Evolutionary conservation across 2,113 vertebrate genomes (phyloP).

Genomic region (Cephalopholis sonnerati): DNA sequence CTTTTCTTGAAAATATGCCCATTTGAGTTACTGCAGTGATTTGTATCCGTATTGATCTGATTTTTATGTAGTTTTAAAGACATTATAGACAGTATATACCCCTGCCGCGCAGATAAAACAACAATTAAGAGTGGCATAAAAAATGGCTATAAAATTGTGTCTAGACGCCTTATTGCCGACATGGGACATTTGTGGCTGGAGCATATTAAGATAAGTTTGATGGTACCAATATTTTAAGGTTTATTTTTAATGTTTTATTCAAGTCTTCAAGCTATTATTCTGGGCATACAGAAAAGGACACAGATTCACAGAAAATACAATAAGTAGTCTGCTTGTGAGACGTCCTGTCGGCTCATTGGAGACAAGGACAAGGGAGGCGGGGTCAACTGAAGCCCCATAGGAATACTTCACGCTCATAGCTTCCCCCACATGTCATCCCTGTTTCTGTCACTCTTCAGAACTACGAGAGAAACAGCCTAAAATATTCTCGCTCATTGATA

Average conservation of each 20-base stretch:
- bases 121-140: constrained; percentile 60
- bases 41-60: constrained; percentile 38
- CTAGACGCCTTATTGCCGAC: constrained; percentile 60
- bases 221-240: constrained; percentile 50
- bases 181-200: constrained; percentile 49
- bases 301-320: background rate
- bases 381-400: too few species aligned
- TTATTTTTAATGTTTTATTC: constrained; percentile 35
- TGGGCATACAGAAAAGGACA: constrained; percentile 12
- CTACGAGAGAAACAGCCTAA: constrained; percentile 25
- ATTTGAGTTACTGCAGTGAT: constrained; percentile 14
- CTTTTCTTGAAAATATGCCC: constrained; percentile 7
- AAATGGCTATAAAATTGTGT: constrained; percentile 60
- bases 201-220: constrained; percentile 50
- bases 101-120: constrained; percentile 49
- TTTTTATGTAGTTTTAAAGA: constrained; percentile 48
- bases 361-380: too few species aligned
- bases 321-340: constrained; percentile 39
- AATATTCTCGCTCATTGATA: constrained; percentile 59
- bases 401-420: too few species aligned
- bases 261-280: constrained; percentile 2
- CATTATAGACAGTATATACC: constrained; percentile 36
- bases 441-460: constrained; percentile 49
- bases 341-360: constrained; percentile 25
- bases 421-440: too few species aligned